Evolutionary conservation across 2,888 invertebrate species (phyloP), one percentile per base, ranked within the genome.

Genomic region (Rhingia rostrata): DNA sequence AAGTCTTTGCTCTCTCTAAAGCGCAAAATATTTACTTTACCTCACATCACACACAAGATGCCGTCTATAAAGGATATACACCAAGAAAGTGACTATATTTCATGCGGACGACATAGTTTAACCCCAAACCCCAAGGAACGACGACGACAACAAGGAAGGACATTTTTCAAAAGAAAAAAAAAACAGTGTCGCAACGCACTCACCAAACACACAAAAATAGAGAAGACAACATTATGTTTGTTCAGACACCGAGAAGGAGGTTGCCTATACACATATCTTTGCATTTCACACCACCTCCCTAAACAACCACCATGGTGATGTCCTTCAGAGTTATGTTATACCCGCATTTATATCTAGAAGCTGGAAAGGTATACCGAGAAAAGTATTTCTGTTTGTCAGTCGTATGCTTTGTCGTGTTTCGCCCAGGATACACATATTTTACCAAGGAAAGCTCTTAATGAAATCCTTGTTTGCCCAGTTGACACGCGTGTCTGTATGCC

Each of bases 401-500:
- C 43, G 22, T 22, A 10, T 47, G 53, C 67, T 22, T 64, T 49
- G 14, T n/a, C 6, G 9, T 37, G 33, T 45, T 1, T 6, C 33
- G n/a, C 12, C 74, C 45, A 56, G 30, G 41, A 45, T 3, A 69
- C 14, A 69, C 14, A 37, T 67, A 53, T 60, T 67, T 60, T 60
- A 67, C 45, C 32, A 56, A 10, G 35, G 53, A 22, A 43, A 45
- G 43, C 12, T 77, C 53, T 53, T 69, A 77, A 77, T 69, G 77
- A 77, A 77, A 77, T 47, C 35, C 53, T 69, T 78, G 63, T 70
- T 78, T 78, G 69, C 61, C 61, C 56, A 49, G 6, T 37, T 61
- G 69, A 41, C 47, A 56, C 61, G 63, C 77, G 77, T 78, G 77
- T 70, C 77, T 56, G 61, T 78, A 78, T 78, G 63, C 70, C 63